Conservation (phyloP, 2,113 vertebrate genomes). For the Macroglossus sobrinus region DNA sequence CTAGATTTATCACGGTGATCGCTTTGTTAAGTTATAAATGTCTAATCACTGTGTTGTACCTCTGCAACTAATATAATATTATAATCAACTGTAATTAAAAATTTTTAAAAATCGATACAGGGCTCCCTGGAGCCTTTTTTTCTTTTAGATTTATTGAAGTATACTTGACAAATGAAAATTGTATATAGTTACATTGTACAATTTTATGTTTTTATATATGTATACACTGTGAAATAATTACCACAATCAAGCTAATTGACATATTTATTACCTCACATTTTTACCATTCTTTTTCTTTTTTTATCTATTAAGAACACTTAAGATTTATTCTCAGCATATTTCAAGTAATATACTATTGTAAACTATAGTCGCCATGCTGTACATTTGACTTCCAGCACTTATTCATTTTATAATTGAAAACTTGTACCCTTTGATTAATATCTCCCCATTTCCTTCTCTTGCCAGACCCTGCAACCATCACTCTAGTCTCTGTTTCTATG, state of each 20-base stretch:
- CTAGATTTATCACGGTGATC: too few species aligned
- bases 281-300: background rate
- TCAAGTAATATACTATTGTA: background rate
- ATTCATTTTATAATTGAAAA: background rate
- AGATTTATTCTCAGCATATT: background rate
- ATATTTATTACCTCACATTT: background rate
- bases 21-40: too few species aligned
- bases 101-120: background rate
- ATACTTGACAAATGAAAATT: background rate
- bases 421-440: background rate
- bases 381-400: background rate
- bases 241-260: background rate
- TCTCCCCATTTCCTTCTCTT: background rate
- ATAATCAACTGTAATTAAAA: too few species aligned
- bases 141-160: background rate
- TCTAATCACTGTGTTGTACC: too few species aligned
- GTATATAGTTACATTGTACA: background rate
- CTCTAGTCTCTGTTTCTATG: background rate
- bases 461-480: background rate
- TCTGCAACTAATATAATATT: too few species aligned
- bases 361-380: background rate
- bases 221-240: background rate
- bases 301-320: background rate
- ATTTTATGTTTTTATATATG: background rate
- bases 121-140: background rate